These are phyloP conservation scores for Tetragnatha montana DNA, from an alignment of 2,888 invertebrate genomes.

Conservation along the genomic window DNA sequence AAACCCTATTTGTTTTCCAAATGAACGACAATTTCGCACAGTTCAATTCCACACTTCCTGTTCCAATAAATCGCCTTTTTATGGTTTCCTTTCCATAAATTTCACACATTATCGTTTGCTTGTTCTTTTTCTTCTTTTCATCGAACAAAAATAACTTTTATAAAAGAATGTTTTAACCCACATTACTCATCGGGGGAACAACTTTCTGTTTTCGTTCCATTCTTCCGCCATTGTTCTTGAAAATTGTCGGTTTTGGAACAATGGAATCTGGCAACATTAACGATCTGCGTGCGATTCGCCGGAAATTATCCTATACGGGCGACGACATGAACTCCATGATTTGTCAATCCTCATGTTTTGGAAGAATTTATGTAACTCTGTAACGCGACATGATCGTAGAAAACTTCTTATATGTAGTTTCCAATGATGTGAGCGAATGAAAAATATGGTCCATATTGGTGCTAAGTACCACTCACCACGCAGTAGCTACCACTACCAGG, in stretches of 20 bases:
- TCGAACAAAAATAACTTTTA: conserved; percentile 15
- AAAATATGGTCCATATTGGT: no score
- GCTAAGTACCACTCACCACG: no score
- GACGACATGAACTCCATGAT: conserved; percentile 45
- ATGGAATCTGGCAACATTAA: conserved; percentile 43
- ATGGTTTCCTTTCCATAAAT: conserved; percentile 39
- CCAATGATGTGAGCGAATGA: no score
- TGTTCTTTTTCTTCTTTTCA: not conserved
- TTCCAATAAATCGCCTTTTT: conserved; percentile 36
- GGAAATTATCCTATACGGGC: conserved; percentile 34
- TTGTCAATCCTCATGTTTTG: conserved; percentile 17
- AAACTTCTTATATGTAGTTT: not conserved
- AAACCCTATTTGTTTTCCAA: conserved; percentile 28
- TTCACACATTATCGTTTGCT: conserved; percentile 49
- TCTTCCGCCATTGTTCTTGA: conserved; percentile 52
- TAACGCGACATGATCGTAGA: not conserved
- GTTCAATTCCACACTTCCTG: conserved; percentile 13
- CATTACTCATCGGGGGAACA: conserved; percentile 23
- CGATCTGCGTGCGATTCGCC: conserved; percentile 45
- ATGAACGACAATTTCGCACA: not conserved
- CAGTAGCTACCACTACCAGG: no score
- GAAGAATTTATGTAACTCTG: not conserved
- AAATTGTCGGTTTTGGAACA: conserved; percentile 62
- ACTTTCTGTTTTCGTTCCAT: conserved; percentile 25
- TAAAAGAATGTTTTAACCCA: conserved; percentile 42